Base-by-base conservation (phyloP, 2,888 invertebrate species). In the Dione juno region DNA sequence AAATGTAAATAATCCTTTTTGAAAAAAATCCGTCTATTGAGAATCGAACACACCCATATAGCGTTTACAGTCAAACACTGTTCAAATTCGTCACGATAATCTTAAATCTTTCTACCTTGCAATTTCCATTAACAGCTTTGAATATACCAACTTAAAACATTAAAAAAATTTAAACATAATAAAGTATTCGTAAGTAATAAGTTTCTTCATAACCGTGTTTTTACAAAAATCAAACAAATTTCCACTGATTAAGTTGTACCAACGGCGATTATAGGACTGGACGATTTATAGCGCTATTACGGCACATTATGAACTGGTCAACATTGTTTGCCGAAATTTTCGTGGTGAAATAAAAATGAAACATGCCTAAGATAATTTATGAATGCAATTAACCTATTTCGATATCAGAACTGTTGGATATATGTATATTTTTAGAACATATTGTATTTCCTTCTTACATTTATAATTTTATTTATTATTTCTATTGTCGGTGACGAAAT, bases 191-290 rank as follows among this genome's bases (percentile, higher is more conserved):
- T 58, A 58, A 61, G 45, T 43, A 28, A 61, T 61, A 28, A 61
- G 28, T 61, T 64, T 14, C 50, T 50, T 14, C 8, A 9, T 13
- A 19, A 21, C 48, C 45, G 37, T 50, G 48, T 43, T 16, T 61
- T 45, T 63, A 45, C 54, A 40, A 63, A 64, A 63, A 67, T 67
- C 63, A 64, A 67, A 54, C 45, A 43, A 14, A 40, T 61, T 67
- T 41, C 37, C 41, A 58, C 37, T 66, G 73, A 73, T 73, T 73
- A 73, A 69, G 73, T 69, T 73, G 71, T 71, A 71, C 53, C 58
- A n/a, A 41, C 66, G 28, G 50, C 52, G 28, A 73, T 73, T 73
- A 68, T 71, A 66, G 58, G 57, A 43, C 40, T 28, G 35, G n/a
- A 52, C 16, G 68, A 73, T 71, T 71, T 71, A 71, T 69, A 28